A percentile compares a stretch with the other conserved stretches of the same genome.
Conservation (phyloP, 2,888 invertebrate species). For the Hemithea aestivaria region DNA sequence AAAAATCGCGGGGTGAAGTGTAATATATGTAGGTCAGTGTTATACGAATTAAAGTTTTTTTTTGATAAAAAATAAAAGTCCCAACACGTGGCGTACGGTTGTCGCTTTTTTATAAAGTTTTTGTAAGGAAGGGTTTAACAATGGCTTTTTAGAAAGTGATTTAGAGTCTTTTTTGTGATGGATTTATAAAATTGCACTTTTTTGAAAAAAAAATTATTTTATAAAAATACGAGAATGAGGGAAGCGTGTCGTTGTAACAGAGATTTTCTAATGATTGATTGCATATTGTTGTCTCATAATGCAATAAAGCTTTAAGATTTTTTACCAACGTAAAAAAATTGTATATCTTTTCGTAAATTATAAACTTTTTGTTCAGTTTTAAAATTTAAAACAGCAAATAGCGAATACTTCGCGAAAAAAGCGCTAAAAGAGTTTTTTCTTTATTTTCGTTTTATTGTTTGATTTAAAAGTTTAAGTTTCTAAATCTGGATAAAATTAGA, state of each 20-base stretch:
- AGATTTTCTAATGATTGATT: conserved; percentile 55
- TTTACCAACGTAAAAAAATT: background rate
- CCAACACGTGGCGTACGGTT: conserved; percentile 57
- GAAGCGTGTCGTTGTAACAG: conserved; percentile 48
- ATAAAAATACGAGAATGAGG: conserved; percentile 42
- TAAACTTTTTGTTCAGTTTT: no score
- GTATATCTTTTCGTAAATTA: no score
- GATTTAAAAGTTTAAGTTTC: no score
- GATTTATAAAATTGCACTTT: conserved; percentile 59
- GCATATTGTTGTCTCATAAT: conserved; percentile 38
- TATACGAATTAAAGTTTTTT: conserved; percentile 56
- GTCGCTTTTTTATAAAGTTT: conserved; percentile 52
- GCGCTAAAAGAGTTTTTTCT: no score
- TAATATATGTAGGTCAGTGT: conserved; percentile 70
- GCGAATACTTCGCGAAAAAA: no score
- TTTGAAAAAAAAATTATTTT: conserved; percentile 44
- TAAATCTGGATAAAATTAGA: no score
- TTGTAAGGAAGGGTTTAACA: conserved; percentile 72
- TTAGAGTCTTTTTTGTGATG: conserved; percentile 54
- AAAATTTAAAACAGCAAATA: no score
- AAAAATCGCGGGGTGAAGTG: conserved; percentile 53
- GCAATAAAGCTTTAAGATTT: background rate
- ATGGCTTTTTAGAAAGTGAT: conserved; percentile 71
- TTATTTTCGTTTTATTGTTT: no score
- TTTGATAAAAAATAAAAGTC: conserved; percentile 42